Percentiles rank a stretch among this genome's conserved stretches.
Evolutionary conservation across 2,113 vertebrate species (phyloP).

Genomic region (Myiopsitta monachus): DNA sequence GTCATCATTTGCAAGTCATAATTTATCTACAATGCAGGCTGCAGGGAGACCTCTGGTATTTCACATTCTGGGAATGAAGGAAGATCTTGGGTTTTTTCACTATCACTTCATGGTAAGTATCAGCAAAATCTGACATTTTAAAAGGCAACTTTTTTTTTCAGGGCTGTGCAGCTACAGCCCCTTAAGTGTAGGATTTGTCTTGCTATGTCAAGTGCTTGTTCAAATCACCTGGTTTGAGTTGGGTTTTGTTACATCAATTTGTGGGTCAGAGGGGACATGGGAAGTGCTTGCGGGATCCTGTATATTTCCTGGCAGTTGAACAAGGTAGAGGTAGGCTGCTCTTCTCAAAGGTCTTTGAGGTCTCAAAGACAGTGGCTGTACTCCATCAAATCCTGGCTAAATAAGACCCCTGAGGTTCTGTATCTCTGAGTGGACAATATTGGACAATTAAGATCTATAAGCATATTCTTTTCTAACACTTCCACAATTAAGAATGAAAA

Average conservation of each 20-base stretch:
- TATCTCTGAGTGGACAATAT: not conserved
- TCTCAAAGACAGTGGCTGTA: not conserved
- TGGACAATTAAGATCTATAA: not conserved
- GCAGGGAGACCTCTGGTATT: not conserved
- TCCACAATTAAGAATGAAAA: not conserved
- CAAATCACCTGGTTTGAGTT: not conserved
- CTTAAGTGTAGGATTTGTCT: not conserved
- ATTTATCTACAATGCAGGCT: not conserved
- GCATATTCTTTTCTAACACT: not conserved
- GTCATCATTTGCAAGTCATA: not conserved
- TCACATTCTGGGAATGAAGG: not conserved
- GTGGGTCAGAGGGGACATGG: not conserved
- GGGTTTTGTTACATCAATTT: not conserved
- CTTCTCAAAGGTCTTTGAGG: not conserved
- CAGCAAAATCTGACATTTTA: not conserved
- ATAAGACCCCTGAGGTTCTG: not conserved
- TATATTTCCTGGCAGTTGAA: not conserved
- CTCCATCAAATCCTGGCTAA: not conserved
- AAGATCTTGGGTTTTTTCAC: not conserved
- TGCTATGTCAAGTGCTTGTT: not conserved
- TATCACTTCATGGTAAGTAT: not conserved
- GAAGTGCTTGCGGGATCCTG: not conserved
- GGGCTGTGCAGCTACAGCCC: not conserved
- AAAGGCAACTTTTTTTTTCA: not conserved
- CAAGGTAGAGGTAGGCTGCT: not conserved